Conservation (phyloP, 2,797 vertebrate species). For the Squalus acanthias region DNA sequence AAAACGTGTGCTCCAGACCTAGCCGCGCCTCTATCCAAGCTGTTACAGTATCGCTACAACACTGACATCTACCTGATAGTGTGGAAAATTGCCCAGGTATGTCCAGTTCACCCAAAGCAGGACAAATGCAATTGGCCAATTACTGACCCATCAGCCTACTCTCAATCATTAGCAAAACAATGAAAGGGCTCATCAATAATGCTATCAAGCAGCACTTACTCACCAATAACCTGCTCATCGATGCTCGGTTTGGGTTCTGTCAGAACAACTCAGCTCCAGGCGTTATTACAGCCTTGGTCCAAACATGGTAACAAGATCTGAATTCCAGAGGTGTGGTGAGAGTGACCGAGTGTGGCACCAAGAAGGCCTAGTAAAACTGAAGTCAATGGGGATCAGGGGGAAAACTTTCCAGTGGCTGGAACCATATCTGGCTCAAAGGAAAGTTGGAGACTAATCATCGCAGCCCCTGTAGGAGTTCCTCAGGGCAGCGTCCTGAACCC, state of each 20-base stretch:
- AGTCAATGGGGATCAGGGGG: background rate
- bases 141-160: background rate
- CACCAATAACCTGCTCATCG: background rate
- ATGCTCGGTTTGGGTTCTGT: background rate
- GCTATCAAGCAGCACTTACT: background rate
- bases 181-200: background rate
- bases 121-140: background rate
- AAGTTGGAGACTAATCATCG: background rate
- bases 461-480: background rate
- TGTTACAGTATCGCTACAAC: no score
- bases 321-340: background rate
- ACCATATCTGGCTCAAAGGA: background rate
- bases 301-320: background rate
- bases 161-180: background rate
- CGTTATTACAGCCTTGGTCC: background rate
- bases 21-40: no score
- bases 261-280: background rate
- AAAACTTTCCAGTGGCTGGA: background rate
- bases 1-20: no score
- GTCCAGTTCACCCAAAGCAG: no score
- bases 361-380: background rate
- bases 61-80: no score
- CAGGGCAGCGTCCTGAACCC: background rate
- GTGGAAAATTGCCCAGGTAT: no score
- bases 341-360: background rate